These are phyloP conservation scores for Dinomys branickii DNA, from an alignment of 2,113 vertebrate genomes.

Conservation along the genomic window DNA sequence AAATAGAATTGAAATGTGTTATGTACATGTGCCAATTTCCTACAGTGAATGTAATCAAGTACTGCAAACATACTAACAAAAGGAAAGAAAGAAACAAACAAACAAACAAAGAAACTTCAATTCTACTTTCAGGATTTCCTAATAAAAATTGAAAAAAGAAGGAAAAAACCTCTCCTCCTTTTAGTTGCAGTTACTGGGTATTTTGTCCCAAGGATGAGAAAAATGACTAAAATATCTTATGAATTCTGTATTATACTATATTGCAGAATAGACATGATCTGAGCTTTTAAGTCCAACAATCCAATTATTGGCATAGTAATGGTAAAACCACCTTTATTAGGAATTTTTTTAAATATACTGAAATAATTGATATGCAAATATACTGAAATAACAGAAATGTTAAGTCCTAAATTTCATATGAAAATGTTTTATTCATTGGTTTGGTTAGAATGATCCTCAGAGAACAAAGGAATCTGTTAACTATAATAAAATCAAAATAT, in stretches of 20 bases:
- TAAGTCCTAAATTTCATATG: neutral
- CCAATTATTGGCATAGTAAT: conserved; percentile 11
- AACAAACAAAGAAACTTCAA: neutral
- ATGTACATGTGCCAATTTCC: no score
- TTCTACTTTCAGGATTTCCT: neutral
- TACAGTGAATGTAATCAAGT: no score
- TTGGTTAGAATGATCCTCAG: neutral
- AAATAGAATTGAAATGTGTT: neutral
- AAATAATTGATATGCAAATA: neutral
- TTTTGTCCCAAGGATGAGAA: no score
- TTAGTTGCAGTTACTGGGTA: neutral
- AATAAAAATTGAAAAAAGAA: neutral
- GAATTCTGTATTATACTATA: neutral
- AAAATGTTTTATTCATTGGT: conserved; percentile 15
- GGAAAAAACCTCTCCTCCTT: no score
- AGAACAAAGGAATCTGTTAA: neutral
- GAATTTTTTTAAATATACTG: neutral
- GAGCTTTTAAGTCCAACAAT: neutral
- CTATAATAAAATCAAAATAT: neutral
- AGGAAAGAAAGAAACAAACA: no score
- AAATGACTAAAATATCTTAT: neutral
- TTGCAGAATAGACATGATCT: neutral
- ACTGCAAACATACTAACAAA: no score
- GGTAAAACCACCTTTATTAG: neutral
- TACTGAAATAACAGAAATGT: neutral